These are phyloP conservation scores for Pogonophryne albipinna DNA, from an alignment of 2,797 vertebrate genomes.

Conservation along the genomic window DNA sequence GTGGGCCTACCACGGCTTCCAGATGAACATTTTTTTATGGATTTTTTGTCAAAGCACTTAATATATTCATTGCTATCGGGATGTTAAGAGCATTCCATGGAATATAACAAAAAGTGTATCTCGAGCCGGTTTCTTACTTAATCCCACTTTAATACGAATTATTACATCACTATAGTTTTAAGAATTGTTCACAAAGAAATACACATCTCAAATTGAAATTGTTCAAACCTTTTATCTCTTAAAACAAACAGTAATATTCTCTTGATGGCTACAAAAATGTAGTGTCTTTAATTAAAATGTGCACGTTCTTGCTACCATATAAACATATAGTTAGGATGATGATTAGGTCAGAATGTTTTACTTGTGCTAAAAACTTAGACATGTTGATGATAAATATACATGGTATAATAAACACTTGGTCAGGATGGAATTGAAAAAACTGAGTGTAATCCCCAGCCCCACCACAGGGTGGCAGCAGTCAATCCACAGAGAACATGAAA, in stretches of 20 bases:
- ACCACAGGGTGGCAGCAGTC: conserved; percentile 34
- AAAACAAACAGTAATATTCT: neutral
- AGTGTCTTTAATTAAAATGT: neutral
- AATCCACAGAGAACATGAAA: neutral
- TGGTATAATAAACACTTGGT: neutral
- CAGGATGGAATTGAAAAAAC: neutral
- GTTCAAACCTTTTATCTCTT: neutral
- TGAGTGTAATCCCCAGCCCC: neutral
- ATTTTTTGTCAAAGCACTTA: no score
- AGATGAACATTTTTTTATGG: no score
- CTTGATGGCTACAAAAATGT: neutral
- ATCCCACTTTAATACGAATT: neutral
- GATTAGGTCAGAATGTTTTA: neutral
- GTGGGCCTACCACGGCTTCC: no score
- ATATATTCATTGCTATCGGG: no score
- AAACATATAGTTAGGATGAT: neutral
- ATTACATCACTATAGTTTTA: neutral
- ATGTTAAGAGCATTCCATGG: no score
- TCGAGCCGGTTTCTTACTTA: no score
- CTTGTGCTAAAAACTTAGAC: neutral
- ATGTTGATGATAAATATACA: neutral
- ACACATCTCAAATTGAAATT: neutral
- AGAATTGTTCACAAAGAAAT: no score
- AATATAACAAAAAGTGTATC: no score
- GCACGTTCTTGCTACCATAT: neutral